Percentiles rank a stretch among this genome's conserved stretches.
These are phyloP conservation scores for Syritta pipiens DNA, from an alignment of 2,888 invertebrate species.

Conservation along the genomic window DNA sequence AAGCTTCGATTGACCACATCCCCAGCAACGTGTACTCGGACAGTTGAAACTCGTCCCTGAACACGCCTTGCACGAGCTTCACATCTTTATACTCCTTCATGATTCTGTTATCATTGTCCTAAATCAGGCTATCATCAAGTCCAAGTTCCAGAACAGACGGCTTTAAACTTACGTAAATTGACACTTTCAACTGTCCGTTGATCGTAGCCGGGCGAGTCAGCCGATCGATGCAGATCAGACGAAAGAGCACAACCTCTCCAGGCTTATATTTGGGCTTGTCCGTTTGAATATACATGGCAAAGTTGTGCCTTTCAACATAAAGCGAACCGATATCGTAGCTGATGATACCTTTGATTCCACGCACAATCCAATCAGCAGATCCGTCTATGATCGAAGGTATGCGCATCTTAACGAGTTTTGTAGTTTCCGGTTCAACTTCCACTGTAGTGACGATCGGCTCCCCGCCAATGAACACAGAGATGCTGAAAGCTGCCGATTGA, in stretches of 20 bases:
- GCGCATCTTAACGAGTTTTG: not conserved
- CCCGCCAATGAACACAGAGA: not conserved
- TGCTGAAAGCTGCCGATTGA: not conserved
- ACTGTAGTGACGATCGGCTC: not conserved
- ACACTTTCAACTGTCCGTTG: conserved; percentile 82
- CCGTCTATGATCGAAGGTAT: not conserved
- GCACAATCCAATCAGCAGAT: not conserved
- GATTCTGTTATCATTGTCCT: conserved; percentile 89
- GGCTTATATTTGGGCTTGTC: conserved; percentile 96
- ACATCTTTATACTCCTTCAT: conserved; percentile 89
- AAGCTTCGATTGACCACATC: conserved; percentile 85
- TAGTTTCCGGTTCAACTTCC: conserved; percentile 20
- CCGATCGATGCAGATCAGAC: conserved; percentile 82
- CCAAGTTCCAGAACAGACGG: too few species aligned
- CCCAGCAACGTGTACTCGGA: conserved; percentile 91
- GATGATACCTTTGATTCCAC: conserved; percentile 3
- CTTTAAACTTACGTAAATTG: conserved; percentile 81
- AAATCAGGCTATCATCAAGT: not conserved
- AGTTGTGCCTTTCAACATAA: conserved; percentile 72
- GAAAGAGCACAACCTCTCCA: conserved; percentile 88
- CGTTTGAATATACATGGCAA: conserved; percentile 94
- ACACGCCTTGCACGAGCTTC: conserved; percentile 79
- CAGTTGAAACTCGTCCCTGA: conserved; percentile 87
- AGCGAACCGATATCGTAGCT: not conserved
- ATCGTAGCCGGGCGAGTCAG: conserved; percentile 85